Evolutionary conservation across 35 echinoderm and acorn worm genomes (phyloP), one percentile per base, ranked within the genome.

Genomic region (Apostichopus californicus): DNA sequence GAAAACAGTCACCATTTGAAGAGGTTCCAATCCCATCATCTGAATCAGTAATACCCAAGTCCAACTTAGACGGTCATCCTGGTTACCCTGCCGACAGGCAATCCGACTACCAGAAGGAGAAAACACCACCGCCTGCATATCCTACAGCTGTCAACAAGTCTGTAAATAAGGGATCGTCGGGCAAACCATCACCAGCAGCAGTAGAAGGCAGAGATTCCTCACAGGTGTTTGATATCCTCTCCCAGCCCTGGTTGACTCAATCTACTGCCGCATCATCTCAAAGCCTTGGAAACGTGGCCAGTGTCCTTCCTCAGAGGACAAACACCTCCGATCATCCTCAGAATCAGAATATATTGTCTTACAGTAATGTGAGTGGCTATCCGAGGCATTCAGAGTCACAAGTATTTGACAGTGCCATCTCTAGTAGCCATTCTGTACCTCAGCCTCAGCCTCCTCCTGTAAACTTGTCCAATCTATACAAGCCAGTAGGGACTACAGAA

Each of bases 161-260:
- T 18, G 7, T 75, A 20, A 75, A 75, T 22, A 75, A 75, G 71
- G 71, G 15, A 75, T 7, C 71, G 14, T n/a, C 71, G n/a, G 46
- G 55, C 80, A 53, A 82, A 82, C 80, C 15, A 26, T 61, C 58
- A 61, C 17, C 71, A 5, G 14, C 58, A 12, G 7, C 58, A 12
- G 5, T 82, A 24, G 80, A 82, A 1, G 52, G 61, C 54, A 79
- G 77, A 14, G 71, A 5, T 60, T 65, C 86, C 60, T 91, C 89
- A 21, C 54, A 68, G 20, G 55, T 73, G 4, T 77, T 91, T 78
- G 89, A 91, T 79, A 91, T 91, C 52, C 89, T 91, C 24, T 91
- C 89, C 18, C 89, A 91, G n/a, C 89, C 89, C 2, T 91, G 89
- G 89, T 21, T 91, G 75, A 91, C 54, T 3, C 89, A 55, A 53